phyloP scores from a whole-genome alignment of 2,113 vertebrate species.

The Ascaphus truei region DNA sequence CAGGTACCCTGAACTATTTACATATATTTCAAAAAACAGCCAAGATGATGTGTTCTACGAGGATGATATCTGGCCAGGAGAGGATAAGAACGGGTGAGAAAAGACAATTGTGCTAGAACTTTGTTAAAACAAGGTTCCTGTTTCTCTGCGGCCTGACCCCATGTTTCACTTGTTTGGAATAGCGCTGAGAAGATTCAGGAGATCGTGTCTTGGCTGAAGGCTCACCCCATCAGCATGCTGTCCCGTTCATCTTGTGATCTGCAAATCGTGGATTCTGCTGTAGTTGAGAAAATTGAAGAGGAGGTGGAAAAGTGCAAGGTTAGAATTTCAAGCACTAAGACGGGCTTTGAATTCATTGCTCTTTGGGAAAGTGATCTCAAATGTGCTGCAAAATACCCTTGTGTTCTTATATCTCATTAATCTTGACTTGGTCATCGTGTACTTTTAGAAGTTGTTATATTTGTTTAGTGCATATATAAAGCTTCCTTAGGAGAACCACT shows the following conservation, averaged over 20 bases:
- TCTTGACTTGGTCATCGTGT: no score
- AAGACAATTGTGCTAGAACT: no score
- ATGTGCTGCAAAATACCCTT: no score
- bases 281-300: slow-evolving; percentile 84
- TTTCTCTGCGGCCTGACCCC: neutral
- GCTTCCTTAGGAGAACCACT: no score
- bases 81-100: slow-evolving; percentile 84
- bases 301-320: slow-evolving; percentile 83
- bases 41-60: slow-evolving; percentile 96
- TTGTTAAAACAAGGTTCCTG: neutral
- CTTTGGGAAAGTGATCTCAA: no score
- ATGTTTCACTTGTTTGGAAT: neutral
- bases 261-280: slow-evolving; percentile 78
- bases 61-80: slow-evolving; percentile 92
- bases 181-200: slow-evolving; percentile 83
- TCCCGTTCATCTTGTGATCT: slow-evolving; percentile 83
- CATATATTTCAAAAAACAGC: slow-evolving; percentile 79
- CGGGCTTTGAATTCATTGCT: no score
- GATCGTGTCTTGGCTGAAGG: slow-evolving; percentile 79
- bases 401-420: no score
- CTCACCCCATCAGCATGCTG: slow-evolving; percentile 75
- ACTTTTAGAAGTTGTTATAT: no score
- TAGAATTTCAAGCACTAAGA: slow-evolving; percentile 23
- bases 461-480: no score
- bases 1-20: slow-evolving; percentile 89